These are phyloP conservation scores for Troilus luridus DNA, from an alignment of 2,888 invertebrate species.

Conservation along the genomic window DNA sequence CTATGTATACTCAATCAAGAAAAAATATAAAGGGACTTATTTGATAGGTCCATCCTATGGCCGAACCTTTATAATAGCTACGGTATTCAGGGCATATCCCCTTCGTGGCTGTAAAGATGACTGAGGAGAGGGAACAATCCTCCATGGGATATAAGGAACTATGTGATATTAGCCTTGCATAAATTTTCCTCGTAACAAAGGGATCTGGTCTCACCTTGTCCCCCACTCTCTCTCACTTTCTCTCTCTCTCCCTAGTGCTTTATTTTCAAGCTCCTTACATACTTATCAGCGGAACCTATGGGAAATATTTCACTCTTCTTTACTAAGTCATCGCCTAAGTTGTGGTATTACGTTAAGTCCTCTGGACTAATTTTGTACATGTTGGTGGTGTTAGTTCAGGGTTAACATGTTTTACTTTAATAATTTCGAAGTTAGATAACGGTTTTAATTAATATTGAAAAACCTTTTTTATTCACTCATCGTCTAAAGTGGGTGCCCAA, in stretches of 20 bases:
- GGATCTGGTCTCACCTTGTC: not conserved
- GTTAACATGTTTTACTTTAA: too few relatives aligned
- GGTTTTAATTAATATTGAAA: too few relatives aligned
- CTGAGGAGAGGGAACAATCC: not conserved
- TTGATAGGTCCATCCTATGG: not conserved
- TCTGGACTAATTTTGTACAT: too few relatives aligned
- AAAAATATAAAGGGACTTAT: not conserved
- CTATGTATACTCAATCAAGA: not conserved
- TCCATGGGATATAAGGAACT: not conserved
- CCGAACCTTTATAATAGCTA: not conserved
- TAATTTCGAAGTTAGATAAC: too few relatives aligned
- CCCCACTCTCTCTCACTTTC: too few relatives aligned
- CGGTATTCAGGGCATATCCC: not conserved
- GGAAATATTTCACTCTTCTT: constrained; percentile 21
- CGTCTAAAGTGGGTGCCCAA: too few relatives aligned
- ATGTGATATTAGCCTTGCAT: constrained; percentile 44
- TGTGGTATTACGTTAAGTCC: too few relatives aligned
- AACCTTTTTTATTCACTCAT: too few relatives aligned
- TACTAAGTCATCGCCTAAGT: too few relatives aligned
- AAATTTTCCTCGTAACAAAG: constrained; percentile 41
- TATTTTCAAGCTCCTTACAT: constrained; percentile 14
- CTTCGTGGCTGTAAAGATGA: constrained; percentile 16
- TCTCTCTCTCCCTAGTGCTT: not conserved
- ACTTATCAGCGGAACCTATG: not conserved
- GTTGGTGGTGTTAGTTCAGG: too few relatives aligned